Evolutionary conservation across 2,888 invertebrate genomes (phyloP), one percentile per base, ranked within the genome.

Genomic region (Apamea anceps): DNA sequence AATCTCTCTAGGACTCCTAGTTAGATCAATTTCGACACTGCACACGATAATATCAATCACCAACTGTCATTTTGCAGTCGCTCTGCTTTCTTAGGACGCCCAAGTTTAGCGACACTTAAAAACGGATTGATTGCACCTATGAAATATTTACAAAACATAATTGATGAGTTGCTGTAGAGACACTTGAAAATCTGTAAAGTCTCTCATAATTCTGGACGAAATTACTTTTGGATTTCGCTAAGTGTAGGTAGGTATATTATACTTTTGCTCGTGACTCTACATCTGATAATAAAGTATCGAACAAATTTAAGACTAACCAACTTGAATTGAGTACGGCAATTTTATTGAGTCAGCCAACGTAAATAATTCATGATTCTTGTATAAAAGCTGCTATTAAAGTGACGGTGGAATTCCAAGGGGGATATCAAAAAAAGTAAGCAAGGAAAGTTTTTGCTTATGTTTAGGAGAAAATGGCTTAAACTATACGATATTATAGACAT

Each of bases 281-380:
- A 72, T 87, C 60, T 63, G 48, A 51, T 84, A 67, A 65, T 57
- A 84, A 81, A 80, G 37, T 65, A 87, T 85, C 63, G 63, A 85
- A 85, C 48, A 83, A 78, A 77, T 72, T 77, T 75, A 76, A 84
- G 79, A 86, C 81, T 77, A 74, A 85, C 72, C 78, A 82, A 82
- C 81, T 81, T 79, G 85, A 81, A 90, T 88, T 89, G 89, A 89
- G 85, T 87, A 84, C 77, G 76, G 80, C 78, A 84, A 79, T 84
- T 86, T 87, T 89, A 89, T 91, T 83, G 87, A 88, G 77, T 83
- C 80, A 81, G 77, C 78, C 74, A 60, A 81, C 65, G 75, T 84
- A 85, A 89, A 92, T 92, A 85, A 92, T 91, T 91, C 89, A 92
- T 90, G 80, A 88, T 87, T 86, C 83, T 72, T 66, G 51, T 74